These are phyloP conservation scores for Corythucha ciliata DNA, from an alignment of 2,888 invertebrate genomes.

Conservation along the genomic window DNA sequence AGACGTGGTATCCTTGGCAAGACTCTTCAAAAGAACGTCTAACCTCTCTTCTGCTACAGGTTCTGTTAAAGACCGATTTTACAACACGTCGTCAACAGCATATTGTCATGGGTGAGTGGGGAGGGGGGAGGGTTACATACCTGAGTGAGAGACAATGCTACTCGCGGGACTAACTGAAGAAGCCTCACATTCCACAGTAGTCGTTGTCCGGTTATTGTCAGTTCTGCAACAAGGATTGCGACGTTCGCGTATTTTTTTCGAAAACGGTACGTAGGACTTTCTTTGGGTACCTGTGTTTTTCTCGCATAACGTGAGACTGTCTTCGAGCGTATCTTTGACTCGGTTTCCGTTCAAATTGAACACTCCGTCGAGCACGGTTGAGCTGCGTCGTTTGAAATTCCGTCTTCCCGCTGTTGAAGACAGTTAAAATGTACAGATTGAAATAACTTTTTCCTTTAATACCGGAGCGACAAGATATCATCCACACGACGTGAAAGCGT, in stretches of 20 bases:
- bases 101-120: background rate
- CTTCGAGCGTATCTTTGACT: slow-evolving; percentile 92
- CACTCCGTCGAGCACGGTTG: slow-evolving; percentile 81
- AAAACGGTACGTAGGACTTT: background rate
- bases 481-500: no score
- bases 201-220: slow-evolving; percentile 17
- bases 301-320: slow-evolving; percentile 77
- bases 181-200: slow-evolving; percentile 20
- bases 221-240: slow-evolving; percentile 13
- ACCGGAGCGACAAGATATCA: no score
- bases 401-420: slow-evolving; percentile 90
- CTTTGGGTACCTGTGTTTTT: slow-evolving; percentile 46
- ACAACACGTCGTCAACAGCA: slow-evolving; percentile 7
- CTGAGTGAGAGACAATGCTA: slow-evolving; percentile 27
- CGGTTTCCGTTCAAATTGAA: slow-evolving; percentile 91
- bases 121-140: slow-evolving; percentile 13
- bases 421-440: no score
- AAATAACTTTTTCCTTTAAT: no score
- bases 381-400: slow-evolving; percentile 94
- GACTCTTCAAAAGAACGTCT: slow-evolving; percentile 66
- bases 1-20: slow-evolving; percentile 58
- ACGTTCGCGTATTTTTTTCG: background rate
- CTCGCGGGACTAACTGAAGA: slow-evolving; percentile 25
- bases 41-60: slow-evolving; percentile 49
- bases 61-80: slow-evolving; percentile 25